Base-by-base conservation (phyloP, 2,797 vertebrate genomes). In the Myripristis murdjan region DNA sequence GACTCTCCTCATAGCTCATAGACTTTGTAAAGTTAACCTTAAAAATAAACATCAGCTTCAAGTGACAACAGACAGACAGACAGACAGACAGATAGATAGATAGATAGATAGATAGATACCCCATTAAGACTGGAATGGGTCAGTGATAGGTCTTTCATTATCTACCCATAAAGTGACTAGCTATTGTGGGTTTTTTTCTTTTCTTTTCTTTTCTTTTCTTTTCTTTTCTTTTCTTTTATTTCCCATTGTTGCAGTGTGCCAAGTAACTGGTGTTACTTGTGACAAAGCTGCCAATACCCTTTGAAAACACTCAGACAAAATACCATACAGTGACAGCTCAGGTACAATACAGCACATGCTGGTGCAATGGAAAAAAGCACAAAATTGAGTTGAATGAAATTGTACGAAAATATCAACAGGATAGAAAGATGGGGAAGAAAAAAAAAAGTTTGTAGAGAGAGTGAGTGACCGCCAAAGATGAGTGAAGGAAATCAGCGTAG, bases 371-470 rank as follows among this genome's bases (percentile, higher is more conserved):
- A 70, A 70, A 70, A n/a, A n/a, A n/a, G 72, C 10, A 2, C 73
- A 54, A 80, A 55, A 39, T 75, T 56, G 62, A 86, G 74, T n/a
- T n/a, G n/a, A 69, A 49, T 60, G 52, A 73, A 71, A 51, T 23
- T 41, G 47, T 44, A 70, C 43, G 60, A 63, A 72, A 37, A 68
- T 65, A 71, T 73, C 77, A 78, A 56, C 57, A 64, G 55, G 56
- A 75, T 37, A 68, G 64, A 53, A 52, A 79, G 37, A 65, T 33
- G 1, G 44, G 55, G 52, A 65, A 58, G 33, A 53, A 58, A 77
- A 72, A 72, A 69, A 4, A 57, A 68, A 26, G 23, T 79, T 82
- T 77, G 55, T 68, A 31, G 61, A 73, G 75, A 57, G 24, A 64
- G 15, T 20, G 26, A 41, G n/a, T n/a, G n/a, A n/a, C n/a, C n/a